A percentile compares a stretch with the other conserved stretches of the same genome.
These are phyloP conservation scores for Pyxicephalus adspersus DNA, from an alignment of 2,113 vertebrate species.

Conservation along the genomic window DNA sequence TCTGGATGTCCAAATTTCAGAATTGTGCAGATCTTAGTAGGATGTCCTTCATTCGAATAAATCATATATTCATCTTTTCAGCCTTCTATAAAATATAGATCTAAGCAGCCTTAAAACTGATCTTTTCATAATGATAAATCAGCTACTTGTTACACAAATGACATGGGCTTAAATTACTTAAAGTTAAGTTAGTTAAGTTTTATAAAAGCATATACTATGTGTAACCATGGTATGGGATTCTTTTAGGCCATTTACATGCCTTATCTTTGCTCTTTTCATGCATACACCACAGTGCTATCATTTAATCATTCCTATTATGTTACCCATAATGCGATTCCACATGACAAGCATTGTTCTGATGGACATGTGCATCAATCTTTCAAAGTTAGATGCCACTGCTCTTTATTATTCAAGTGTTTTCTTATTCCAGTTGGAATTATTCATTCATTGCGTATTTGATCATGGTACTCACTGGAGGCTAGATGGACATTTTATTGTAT, in stretches of 20 bases:
- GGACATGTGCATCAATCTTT: constrained; percentile 11
- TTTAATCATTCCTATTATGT: constrained; percentile 2
- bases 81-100: neutral
- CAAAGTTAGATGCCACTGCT: neutral
- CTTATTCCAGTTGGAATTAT: neutral
- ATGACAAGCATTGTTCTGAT: constrained; percentile 23
- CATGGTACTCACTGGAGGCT: constrained; percentile 13
- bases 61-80: neutral
- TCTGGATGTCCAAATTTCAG: too few species aligned
- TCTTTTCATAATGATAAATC: neutral
- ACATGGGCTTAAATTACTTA: neutral
- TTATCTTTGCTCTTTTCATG: constrained; percentile 39
- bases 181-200: neutral
- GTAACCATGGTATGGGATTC: neutral
- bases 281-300: constrained; percentile 1
- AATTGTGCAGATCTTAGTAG: too few species aligned
- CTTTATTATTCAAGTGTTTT: constrained; percentile 17
- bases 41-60: too few species aligned
- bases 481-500: constrained; percentile 7
- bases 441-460: constrained; percentile 1
- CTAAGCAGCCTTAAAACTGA: neutral
- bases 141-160: neutral
- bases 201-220: neutral
- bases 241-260: neutral
- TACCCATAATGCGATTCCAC: neutral